These are phyloP conservation scores for Isurus oxyrinchus DNA, from an alignment of 2,113 vertebrate genomes.

Conservation along the genomic window DNA sequence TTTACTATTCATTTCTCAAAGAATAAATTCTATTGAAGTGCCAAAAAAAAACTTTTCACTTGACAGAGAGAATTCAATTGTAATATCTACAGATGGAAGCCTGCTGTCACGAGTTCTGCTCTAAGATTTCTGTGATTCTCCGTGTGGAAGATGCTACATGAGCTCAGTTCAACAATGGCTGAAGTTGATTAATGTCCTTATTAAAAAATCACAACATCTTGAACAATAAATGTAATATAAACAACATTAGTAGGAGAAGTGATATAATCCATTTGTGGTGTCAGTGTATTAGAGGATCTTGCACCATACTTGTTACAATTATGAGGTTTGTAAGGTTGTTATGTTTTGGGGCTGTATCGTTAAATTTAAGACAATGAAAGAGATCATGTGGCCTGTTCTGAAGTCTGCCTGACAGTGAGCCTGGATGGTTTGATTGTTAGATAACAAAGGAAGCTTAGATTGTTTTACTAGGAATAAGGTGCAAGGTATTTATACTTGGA, in stretches of 20 bases:
- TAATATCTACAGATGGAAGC: slow-evolving; percentile 9
- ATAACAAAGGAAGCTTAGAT: too few species aligned
- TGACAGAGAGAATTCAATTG: slow-evolving; percentile 23
- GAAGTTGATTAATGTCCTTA: slow-evolving; percentile 21
- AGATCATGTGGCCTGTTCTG: too few species aligned
- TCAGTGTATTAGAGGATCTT: neutral
- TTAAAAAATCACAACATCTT: neutral
- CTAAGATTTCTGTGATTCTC: neutral
- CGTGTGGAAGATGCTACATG: neutral
- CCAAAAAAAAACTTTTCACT: slow-evolving; percentile 24
- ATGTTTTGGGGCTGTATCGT: neutral
- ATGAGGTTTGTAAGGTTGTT: neutral
- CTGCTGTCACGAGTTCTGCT: neutral
- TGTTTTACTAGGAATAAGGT: too few species aligned
- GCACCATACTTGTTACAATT: neutral
- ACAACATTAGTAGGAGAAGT: neutral
- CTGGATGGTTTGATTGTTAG: too few species aligned
- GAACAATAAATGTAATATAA: neutral
- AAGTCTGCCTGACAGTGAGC: too few species aligned
- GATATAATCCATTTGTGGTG: neutral
- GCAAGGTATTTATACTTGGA: too few species aligned
- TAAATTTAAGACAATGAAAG: too few species aligned
- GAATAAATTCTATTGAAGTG: slow-evolving; percentile 29
- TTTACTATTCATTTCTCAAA: slow-evolving; percentile 24
- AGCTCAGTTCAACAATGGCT: neutral